Evolutionary conservation across 1,140 invertebrate species (phyloP), one percentile per base, ranked within the genome.

Genomic region (Drosophila ironensis): DNA sequence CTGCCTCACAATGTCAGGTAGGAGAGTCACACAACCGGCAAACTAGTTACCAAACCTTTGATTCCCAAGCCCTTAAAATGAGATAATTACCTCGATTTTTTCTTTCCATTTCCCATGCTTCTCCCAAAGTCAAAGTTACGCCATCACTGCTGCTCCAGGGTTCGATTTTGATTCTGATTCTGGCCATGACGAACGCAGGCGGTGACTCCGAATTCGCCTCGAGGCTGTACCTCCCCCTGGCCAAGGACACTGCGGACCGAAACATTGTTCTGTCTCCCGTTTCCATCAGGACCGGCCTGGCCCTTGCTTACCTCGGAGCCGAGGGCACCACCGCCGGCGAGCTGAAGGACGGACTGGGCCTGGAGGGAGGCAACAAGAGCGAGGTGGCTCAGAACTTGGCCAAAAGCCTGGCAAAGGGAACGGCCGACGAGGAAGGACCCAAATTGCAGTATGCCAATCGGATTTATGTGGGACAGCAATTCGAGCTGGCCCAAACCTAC

Each of bases 201-300:
- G 56, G 67, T 2, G 66, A 70, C 33, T 27, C 40, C 2, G 51
- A 42, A 24, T 81, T 81, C 40, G 60, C 75, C 24, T 44, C 47
- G 11, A 53, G 50, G 35, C 59, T 80, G 4, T 80, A 59, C 40
- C n/a, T 28, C 19, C 30, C 27, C 7, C 27, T 82, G 44, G 60
- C 46, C 17, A 48, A 35, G 8, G 27, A 40, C 2, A 14, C 56
- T 1, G 1, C 33, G 1, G 30, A 11, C 8, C 60, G 84, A 14
- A 94, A 93, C 84, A 53, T 93, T 3, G 80, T 93, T 19, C 88
- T 90, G 52, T 94, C 93, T 1, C 92, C 93, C 1, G 82, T 92
- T 11, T 93, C 92, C 44, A 87, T 92, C 19, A 69, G 91, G 16
- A 90, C 91, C 22, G 90, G 91, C 6, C 64, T 94, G 38, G 91